Evolutionary conservation across 2,888 invertebrate species (phyloP).

Genomic region (Drosophila paranaensis): DNA sequence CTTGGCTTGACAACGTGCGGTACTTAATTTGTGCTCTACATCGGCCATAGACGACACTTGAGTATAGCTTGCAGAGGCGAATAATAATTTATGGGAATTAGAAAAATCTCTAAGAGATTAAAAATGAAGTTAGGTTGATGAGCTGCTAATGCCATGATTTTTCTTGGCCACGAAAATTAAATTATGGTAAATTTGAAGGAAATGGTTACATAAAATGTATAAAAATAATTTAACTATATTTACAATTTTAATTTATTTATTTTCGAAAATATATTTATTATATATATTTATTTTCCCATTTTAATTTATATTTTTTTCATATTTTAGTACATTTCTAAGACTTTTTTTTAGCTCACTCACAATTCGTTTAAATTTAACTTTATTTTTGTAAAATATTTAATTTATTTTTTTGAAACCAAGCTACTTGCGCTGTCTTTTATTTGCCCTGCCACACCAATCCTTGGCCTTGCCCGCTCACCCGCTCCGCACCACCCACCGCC

Average conservation of each 20-base stretch:
- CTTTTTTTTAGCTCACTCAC: not conserved
- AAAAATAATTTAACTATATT: no score
- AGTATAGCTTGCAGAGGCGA: not conserved
- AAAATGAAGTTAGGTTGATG: not conserved
- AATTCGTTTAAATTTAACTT: conserved; percentile 14
- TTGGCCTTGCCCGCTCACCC: not conserved
- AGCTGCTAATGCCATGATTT: not conserved
- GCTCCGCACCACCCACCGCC: not conserved
- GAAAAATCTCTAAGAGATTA: conserved; percentile 1
- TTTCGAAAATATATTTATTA: no score
- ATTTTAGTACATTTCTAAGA: no score
- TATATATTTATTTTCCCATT: no score
- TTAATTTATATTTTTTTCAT: not conserved
- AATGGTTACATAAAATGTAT: no score
- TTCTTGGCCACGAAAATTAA: not conserved
- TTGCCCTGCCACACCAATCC: not conserved
- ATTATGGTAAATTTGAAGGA: no score
- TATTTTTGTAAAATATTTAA: not conserved
- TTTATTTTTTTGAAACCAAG: conserved; percentile 24
- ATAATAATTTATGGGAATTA: conserved; percentile 2
- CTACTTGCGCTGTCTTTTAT: conserved; percentile 28
- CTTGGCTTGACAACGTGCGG: conserved; percentile 10
- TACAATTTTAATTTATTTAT: not conserved
- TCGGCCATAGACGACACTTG: conserved; percentile 24
- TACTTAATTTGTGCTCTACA: conserved; percentile 46